Conservation (phyloP, 2,113 vertebrate genomes). For the Perccottus glenii region DNA sequence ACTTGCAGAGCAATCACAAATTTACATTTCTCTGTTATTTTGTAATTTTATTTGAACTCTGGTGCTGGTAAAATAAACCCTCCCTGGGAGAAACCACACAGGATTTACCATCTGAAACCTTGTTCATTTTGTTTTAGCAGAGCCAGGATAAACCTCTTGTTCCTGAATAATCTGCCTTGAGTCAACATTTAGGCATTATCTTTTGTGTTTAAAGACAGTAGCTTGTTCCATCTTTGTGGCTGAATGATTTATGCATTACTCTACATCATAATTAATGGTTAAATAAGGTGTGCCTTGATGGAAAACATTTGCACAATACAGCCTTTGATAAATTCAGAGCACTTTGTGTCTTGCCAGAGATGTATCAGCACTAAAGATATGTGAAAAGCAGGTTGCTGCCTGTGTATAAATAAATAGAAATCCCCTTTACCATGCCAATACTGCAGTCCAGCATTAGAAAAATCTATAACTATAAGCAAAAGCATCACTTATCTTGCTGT, state of each 20-base stretch:
- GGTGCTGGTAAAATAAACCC: slow-evolving; percentile 26
- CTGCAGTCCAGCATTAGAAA: slow-evolving; percentile 32
- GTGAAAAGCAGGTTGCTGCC: slow-evolving; percentile 29
- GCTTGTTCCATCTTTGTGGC: too few relatives aligned
- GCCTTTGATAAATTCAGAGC: slow-evolving; percentile 26
- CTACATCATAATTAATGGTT: slow-evolving; percentile 22
- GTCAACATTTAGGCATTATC: slow-evolving; percentile 13
- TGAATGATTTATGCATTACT: slow-evolving; percentile 6
- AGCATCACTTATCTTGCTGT: slow-evolving; percentile 19
- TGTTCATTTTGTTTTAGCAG: slow-evolving; percentile 33
- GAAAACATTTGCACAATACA: slow-evolving; percentile 19
- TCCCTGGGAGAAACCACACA: not conserved
- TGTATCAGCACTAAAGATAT: slow-evolving; percentile 43
- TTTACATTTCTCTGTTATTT: slow-evolving; percentile 42
- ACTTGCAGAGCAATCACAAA: slow-evolving; percentile 35
- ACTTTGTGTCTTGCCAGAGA: slow-evolving; percentile 33
- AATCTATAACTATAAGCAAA: slow-evolving; percentile 54
- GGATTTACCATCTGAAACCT: slow-evolving; percentile 29
- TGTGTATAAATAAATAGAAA: slow-evolving; percentile 35
- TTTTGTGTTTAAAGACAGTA: slow-evolving; percentile 15
- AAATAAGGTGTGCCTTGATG: slow-evolving; percentile 21
- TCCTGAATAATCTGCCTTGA: not conserved
- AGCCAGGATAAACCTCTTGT: slow-evolving; percentile 26
- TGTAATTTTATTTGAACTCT: slow-evolving; percentile 47
- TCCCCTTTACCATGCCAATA: slow-evolving; percentile 40